Evolutionary conservation across 2,888 invertebrate genomes (phyloP).

Genomic region (Melangyna quadrimaculata): DNA sequence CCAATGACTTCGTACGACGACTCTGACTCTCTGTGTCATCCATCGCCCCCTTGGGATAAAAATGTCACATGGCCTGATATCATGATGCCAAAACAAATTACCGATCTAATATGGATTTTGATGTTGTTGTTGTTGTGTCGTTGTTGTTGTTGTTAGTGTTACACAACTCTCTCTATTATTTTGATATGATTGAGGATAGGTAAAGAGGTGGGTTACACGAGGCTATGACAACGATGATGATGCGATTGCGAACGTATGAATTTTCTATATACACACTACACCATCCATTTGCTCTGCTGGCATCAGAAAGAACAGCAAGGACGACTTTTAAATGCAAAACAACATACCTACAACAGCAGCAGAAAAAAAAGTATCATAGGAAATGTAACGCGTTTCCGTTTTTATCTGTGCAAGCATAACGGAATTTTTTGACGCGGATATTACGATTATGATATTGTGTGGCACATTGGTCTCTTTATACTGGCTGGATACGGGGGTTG

Average conservation of each 20-base stretch:
- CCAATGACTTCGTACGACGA: slow-evolving; percentile 53
- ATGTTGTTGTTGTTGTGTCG: slow-evolving; percentile 38
- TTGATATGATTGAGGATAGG: slow-evolving; percentile 22
- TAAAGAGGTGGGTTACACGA: not conserved
- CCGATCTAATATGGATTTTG: slow-evolving; percentile 68
- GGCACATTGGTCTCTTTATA: not conserved
- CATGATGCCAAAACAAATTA: slow-evolving; percentile 72
- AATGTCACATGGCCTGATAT: slow-evolving; percentile 69
- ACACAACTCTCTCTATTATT: slow-evolving; percentile 25
- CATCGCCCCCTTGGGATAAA: slow-evolving; percentile 57
- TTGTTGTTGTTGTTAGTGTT: not conserved
- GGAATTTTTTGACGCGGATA: slow-evolving; percentile 67
- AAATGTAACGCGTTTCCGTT: slow-evolving; percentile 52
- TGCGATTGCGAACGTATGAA: slow-evolving; percentile 57
- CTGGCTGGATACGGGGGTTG: not conserved
- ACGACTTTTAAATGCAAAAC: slow-evolving; percentile 51
- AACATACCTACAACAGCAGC: not conserved
- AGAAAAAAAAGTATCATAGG: slow-evolving; percentile 8
- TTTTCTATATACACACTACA: slow-evolving; percentile 1
- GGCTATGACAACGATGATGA: slow-evolving; percentile 23
- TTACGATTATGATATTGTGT: slow-evolving; percentile 62
- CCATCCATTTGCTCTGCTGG: not conserved
- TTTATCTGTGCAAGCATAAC: slow-evolving; percentile 66
- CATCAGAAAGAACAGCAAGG: slow-evolving; percentile 21
- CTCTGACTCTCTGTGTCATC: slow-evolving; percentile 37